Evolutionary conservation across 2,888 invertebrate genomes (phyloP), one percentile per base, ranked within the genome.

Genomic region (Trissonchulus sp.): DNA sequence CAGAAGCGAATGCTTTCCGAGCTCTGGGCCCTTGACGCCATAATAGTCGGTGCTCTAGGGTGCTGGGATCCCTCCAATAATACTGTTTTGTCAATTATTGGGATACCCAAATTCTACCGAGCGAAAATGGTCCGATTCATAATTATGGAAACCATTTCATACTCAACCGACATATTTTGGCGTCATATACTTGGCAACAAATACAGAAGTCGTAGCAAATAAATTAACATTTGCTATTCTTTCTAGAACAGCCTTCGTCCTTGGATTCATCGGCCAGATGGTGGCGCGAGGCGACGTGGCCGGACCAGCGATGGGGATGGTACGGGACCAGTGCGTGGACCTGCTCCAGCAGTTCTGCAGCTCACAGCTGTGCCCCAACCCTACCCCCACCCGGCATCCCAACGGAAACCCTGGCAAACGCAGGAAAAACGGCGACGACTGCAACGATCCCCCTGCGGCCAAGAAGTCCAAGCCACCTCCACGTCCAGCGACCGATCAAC

Each of bases 1-100:
- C 30, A 18, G 65, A 65, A 65, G 65, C 65, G 34, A 28, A 65
- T 28, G 8, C 8, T 65, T 65, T 18, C 31, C 34, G 15, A 65
- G 8, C 65, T 34, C 3, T 15, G n/a, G 65, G 65, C 65, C 34
- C 31, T 65, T 8, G 65, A 65, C n/a, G 65, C 65, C 3, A 68
- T 84, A 68, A 76, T 82, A 35, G 81, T 83, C 3, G 82, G 83
- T 23, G 77, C 82, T 15, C 80, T 84, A 1, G 82, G 83, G 1
- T 69, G 80, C 2, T 84, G 83, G 83, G 81, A 82, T 76, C 79
- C 78, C 1, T 73, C n/a, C 1, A 83, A 83, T 75, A 80, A 82
- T 74, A 33, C 60, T 1, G 80, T 81, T 60, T 71, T 81, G 18
- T 60, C 74, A 23, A 18, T 8, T 18, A 69, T 80, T 3, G 77